Percentiles rank a stretch among this genome's conserved stretches.
phyloP scores from a whole-genome alignment of 2,113 vertebrate species.

The Furnarius figulus region DNA sequence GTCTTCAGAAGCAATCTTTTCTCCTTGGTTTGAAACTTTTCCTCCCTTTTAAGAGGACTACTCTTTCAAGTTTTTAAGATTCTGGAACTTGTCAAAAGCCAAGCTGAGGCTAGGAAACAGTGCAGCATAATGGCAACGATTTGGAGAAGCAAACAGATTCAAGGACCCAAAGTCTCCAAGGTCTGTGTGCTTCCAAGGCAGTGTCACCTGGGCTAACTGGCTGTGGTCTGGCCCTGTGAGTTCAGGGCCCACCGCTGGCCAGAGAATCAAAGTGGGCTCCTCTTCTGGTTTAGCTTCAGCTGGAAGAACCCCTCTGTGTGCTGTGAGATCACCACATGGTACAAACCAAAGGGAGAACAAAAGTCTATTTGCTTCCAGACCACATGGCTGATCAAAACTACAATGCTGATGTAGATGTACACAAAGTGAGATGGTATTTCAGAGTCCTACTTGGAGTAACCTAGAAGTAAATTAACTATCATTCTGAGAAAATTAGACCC shows the following conservation, averaged over 20 bases:
- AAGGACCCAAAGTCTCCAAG: not conserved
- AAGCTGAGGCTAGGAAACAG: not conserved
- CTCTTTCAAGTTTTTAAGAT: not conserved
- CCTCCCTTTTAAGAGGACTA: not conserved
- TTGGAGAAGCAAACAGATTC: not conserved
- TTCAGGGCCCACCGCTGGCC: not conserved
- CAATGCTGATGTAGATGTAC: not conserved
- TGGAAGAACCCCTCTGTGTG: not conserved
- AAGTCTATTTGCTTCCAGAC: not conserved
- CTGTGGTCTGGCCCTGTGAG: not conserved
- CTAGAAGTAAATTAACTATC: not conserved
- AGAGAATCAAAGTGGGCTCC: fast-evolving
- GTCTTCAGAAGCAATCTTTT: not conserved
- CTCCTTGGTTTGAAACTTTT: not conserved
- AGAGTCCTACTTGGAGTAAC: not conserved
- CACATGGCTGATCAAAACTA: not conserved
- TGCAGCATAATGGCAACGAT: not conserved
- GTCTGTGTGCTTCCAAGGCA: not conserved
- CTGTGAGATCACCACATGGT: not conserved
- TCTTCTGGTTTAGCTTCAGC: not conserved
- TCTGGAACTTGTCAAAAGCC: not conserved
- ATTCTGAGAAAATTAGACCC: not conserved
- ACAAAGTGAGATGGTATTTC: not conserved
- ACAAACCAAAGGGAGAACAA: not conserved
- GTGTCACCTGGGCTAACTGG: not conserved